A percentile compares a stretch with the other conserved stretches of the same genome.
These are phyloP conservation scores for Xiphorhynchus elegans DNA, from an alignment of 2,113 vertebrate species.

Conservation along the genomic window DNA sequence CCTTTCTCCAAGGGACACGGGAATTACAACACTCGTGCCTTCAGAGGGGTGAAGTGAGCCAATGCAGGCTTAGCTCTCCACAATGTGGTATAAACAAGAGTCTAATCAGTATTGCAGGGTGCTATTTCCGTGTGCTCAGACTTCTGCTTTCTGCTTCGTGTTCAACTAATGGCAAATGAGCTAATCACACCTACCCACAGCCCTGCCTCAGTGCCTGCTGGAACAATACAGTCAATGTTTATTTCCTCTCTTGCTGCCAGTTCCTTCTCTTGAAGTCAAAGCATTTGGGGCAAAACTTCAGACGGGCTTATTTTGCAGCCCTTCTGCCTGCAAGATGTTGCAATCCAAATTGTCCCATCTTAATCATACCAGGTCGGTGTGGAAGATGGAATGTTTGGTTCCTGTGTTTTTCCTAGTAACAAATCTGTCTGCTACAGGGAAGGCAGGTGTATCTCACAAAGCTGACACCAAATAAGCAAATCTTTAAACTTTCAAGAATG, in stretches of 20 bases:
- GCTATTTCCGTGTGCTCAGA: slow-evolving; percentile 3
- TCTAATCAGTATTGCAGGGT: neutral
- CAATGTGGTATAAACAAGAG: neutral
- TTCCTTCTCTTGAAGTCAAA: slow-evolving; percentile 9
- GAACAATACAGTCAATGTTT: neutral
- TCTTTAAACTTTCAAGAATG: neutral
- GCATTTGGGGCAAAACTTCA: neutral
- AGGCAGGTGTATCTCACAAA: neutral
- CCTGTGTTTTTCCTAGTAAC: neutral
- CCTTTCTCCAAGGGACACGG: neutral
- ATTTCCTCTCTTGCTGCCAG: neutral
- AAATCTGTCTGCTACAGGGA: neutral
- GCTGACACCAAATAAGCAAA: neutral
- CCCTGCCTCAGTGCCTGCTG: neutral
- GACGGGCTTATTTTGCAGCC: neutral
- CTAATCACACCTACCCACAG: neutral
- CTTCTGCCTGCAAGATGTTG: neutral
- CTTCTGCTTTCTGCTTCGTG: slow-evolving; percentile 27
- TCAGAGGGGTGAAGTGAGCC: neutral
- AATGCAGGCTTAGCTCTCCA: neutral
- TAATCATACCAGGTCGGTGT: neutral
- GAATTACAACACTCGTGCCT: neutral
- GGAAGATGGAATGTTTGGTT: neutral
- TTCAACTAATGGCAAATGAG: neutral
- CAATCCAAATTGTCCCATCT: neutral